phyloP scores from a whole-genome alignment of 2,113 vertebrate genomes.

The Megaptera novaeangliae region DNA sequence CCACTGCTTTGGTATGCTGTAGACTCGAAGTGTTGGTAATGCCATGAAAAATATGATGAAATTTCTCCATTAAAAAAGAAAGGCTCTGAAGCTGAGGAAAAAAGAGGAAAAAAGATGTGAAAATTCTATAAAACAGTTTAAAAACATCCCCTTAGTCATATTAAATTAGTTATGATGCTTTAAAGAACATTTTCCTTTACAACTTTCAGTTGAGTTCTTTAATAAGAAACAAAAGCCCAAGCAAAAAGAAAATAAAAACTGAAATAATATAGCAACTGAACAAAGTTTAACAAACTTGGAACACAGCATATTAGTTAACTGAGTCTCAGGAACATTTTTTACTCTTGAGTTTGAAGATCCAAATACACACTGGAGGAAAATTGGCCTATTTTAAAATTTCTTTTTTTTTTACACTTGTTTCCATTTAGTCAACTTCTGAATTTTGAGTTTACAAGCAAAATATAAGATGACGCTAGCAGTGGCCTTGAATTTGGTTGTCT shows the following conservation, averaged over 20 bases:
- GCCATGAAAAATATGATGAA: neutral
- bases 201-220: conserved; percentile 49
- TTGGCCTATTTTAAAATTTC: conserved; percentile 23
- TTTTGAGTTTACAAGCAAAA: neutral
- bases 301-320: conserved; percentile 1
- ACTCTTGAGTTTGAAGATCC: neutral
- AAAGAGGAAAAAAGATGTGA: neutral
- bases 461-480: neutral
- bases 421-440: neutral
- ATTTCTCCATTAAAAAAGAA: conserved; percentile 6
- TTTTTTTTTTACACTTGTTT: neutral
- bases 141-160: neutral
- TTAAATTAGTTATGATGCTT: conserved; percentile 46
- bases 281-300: conserved; percentile 43
- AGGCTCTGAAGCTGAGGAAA: neutral
- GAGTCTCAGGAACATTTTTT: conserved; percentile 3
- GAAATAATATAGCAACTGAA: conserved; percentile 26
- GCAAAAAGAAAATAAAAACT: conserved; percentile 48
- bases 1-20: neutral
- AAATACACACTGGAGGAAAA: neutral
- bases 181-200: conserved; percentile 52
- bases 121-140: neutral
- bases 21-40: neutral
- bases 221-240: conserved; percentile 55
- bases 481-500: neutral